These are phyloP conservation scores for Tylochromis polylepis DNA, from an alignment of 2,113 vertebrate genomes.

Conservation along the genomic window DNA sequence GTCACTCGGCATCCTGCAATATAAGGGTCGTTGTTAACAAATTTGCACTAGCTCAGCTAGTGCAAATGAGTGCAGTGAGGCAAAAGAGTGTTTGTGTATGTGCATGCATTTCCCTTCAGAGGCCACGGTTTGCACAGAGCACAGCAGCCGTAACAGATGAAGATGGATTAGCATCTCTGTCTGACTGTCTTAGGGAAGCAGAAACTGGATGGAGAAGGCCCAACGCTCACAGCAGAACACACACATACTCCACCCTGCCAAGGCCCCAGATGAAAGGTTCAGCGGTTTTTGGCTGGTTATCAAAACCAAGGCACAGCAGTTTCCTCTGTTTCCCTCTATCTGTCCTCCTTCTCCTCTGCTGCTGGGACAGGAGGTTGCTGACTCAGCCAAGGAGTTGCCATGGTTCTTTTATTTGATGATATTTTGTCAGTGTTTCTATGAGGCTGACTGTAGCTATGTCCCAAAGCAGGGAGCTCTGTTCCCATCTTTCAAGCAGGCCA, in stretches of 20 bases:
- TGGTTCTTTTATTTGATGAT: slow-evolving; percentile 3
- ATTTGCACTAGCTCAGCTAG: slow-evolving; percentile 27
- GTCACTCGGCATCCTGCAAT: background rate
- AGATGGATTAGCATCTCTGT: slow-evolving; percentile 50
- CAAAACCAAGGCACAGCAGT: slow-evolving; percentile 53
- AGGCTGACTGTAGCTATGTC: background rate
- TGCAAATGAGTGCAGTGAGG: too few species aligned
- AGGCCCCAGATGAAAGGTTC: slow-evolving; percentile 54
- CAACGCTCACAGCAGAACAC: background rate
- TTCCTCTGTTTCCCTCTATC: slow-evolving; percentile 14
- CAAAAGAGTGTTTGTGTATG: background rate
- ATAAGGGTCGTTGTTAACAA: background rate
- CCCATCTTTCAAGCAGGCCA: background rate
- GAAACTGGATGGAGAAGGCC: slow-evolving; percentile 3
- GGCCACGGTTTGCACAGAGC: background rate
- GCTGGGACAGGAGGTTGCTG: slow-evolving; percentile 21
- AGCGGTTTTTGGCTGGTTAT: slow-evolving; percentile 41
- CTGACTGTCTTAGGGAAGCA: slow-evolving; percentile 45
- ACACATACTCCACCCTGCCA: slow-evolving; percentile 32
- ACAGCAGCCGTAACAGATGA: slow-evolving; percentile 43
- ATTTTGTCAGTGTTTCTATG: background rate
- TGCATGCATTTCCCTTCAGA: background rate
- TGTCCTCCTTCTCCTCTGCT: background rate
- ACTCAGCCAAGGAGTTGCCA: slow-evolving; percentile 21
- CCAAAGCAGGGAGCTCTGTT: background rate